A percentile compares a stretch with the other conserved stretches of the same genome.
These are phyloP conservation scores for Drosophila niveifrons DNA, from an alignment of 2,888 invertebrate species.

Conservation along the genomic window DNA sequence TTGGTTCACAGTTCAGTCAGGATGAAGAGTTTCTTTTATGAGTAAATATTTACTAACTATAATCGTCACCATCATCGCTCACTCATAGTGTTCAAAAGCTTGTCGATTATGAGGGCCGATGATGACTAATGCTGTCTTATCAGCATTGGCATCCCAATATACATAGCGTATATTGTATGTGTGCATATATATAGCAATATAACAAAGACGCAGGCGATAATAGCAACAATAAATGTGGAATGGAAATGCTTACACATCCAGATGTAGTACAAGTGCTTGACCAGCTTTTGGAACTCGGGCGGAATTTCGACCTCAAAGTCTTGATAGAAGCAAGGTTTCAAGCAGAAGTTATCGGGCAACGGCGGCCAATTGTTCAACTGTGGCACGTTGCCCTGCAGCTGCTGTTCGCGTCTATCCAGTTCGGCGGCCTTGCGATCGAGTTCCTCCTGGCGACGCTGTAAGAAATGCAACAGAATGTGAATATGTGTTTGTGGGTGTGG, in stretches of 20 bases:
- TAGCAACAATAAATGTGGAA: slow-evolving; percentile 12
- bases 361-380: slow-evolving; percentile 99
- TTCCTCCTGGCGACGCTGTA: slow-evolving; percentile 93
- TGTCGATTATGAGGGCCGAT: slow-evolving; percentile 10
- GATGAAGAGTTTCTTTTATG: too few species aligned
- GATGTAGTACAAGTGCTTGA: slow-evolving; percentile 96
- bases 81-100: slow-evolving; percentile 7
- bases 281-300: slow-evolving; percentile 97
- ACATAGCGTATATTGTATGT: not conserved
- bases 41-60: not conserved
- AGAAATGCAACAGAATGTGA: slow-evolving; percentile 8
- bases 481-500: not conserved
- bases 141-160: slow-evolving; percentile 29
- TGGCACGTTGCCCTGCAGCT: slow-evolving; percentile 89
- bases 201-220: slow-evolving; percentile 8
- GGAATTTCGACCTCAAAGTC: slow-evolving; percentile 99
- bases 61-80: not conserved
- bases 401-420: slow-evolving; percentile 94
- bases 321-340: slow-evolving; percentile 99
- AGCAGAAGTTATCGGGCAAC: slow-evolving; percentile 95
- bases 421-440: slow-evolving; percentile 96
- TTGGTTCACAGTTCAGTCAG: too few species aligned
- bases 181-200: not conserved
- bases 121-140: slow-evolving; percentile 65
- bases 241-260: slow-evolving; percentile 96